Evolutionary conservation across 2,797 vertebrate species (phyloP).

Genomic region (Microchirus variegatus): DNA sequence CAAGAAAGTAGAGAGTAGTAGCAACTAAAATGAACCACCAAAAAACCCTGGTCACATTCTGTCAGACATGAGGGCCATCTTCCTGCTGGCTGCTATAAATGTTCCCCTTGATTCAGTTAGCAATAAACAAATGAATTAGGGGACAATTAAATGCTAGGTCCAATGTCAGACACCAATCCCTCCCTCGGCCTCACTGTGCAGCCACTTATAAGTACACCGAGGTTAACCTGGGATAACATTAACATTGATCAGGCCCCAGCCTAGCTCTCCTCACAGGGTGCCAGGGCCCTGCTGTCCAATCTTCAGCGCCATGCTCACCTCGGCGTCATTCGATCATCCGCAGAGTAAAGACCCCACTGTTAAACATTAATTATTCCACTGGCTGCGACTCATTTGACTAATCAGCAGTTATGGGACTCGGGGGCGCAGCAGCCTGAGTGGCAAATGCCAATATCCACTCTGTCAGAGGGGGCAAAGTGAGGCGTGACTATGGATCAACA

Average conservation of each 20-base stretch:
- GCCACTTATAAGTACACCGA: conserved; percentile 57
- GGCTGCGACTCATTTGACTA: conserved; percentile 87
- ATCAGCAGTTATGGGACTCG: conserved; percentile 86
- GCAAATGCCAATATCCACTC: conserved; percentile 94
- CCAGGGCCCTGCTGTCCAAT: conserved; percentile 71
- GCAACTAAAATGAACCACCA: not conserved
- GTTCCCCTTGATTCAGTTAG: conserved; percentile 42
- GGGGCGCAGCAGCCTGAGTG: conserved; percentile 83
- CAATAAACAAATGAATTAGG: conserved; percentile 66
- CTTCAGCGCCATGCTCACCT: conserved; percentile 68
- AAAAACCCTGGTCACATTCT: conserved; percentile 38
- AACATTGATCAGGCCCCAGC: conserved; percentile 77
- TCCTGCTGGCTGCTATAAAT: conserved; percentile 21
- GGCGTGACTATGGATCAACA: conserved; percentile 86
- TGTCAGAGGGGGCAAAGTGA: conserved; percentile 51
- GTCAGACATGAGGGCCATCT: conserved; percentile 23
- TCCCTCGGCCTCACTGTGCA: conserved; percentile 16
- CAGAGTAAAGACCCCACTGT: conserved; percentile 78
- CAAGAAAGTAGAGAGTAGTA: not conserved
- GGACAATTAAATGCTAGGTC: conserved; percentile 53
- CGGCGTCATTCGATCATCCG: conserved; percentile 72
- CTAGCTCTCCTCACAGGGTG: conserved; percentile 44
- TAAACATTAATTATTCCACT: conserved; percentile 89
- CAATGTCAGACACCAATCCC: conserved; percentile 31
- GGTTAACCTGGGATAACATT: conserved; percentile 81